phyloP scores from a whole-genome alignment of 1,140 invertebrate genomes.

The Pygmarrhopalites habei region DNA sequence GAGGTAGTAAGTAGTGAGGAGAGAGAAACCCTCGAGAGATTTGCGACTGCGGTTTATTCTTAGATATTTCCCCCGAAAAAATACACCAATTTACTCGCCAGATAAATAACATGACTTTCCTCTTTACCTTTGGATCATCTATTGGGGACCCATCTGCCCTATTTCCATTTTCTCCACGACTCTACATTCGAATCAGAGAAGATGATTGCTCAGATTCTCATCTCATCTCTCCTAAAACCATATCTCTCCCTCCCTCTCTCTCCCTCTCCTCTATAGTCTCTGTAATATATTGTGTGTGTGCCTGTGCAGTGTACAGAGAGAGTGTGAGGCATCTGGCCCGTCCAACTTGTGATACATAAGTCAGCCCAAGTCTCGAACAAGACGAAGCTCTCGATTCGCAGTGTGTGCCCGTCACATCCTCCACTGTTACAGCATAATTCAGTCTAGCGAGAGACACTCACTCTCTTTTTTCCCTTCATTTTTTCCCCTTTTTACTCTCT shows the following conservation, averaged over 20 bases:
- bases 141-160: conserved; percentile 16
- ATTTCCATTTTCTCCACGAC: conserved; percentile 14
- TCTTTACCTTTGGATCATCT: conserved; percentile 30
- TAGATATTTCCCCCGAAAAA: conserved; percentile 33
- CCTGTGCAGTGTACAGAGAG: no score
- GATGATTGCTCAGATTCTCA: not conserved
- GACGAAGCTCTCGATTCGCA: no score
- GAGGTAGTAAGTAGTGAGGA: not conserved
- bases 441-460: conserved; percentile 1
- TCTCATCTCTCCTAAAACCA: no score
- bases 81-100: conserved; percentile 28
- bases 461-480: no score
- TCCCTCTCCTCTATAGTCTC: no score
- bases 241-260: no score
- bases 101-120: conserved; percentile 39
- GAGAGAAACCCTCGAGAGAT: conserved; percentile 32
- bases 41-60: conserved; percentile 33
- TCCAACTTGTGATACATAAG: no score
- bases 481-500: no score
- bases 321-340: no score
- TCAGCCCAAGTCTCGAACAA: no score
- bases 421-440: conserved; percentile 11
- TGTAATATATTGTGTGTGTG: no score
- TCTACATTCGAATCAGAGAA: conserved; percentile 1
- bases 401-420: conserved; percentile 7